Base-by-base conservation (phyloP, 2,797 vertebrate species). In the Aplochiton taeniatus region DNA sequence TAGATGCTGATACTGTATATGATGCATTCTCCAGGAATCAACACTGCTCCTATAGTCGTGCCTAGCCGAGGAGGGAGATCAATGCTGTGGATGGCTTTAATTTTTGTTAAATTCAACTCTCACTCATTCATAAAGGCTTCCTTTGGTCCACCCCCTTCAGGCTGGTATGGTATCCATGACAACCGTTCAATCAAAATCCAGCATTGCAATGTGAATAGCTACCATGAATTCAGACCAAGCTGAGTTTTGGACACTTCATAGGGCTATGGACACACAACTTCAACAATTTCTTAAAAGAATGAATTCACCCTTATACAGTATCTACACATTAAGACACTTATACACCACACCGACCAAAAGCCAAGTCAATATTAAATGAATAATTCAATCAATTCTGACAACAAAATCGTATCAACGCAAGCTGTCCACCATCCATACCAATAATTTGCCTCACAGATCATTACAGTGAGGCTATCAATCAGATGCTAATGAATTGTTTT, bases 31-130 rank as follows among this genome's bases (percentile, higher is more conserved):
- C 20, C 52, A 47, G 10, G 57, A 62, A 58, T 61, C 50, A 58
- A 31, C 17, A 42, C 56, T 17, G 58, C 43, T 72, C 52, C 57
- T 56, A 72, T 72, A 68, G 48, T 14, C 58, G 61, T 13, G 18
- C 64, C 58, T 41, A 52, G 4, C 66, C 61, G 47, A 48, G 16
- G 42, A 62, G 13, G 55, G 61, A 75, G 74, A 85, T 83, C 66
- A 82, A 76, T 10, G 9, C 76, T 20, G 61, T 9, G 45, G 52
- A 77, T 84, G 45, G 10, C 69, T 84, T 65, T 81, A 84, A 87
- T 84, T 87, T 82, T 73, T 72, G 78, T 87, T 90, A 92, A 90
- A 93, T 91, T 90, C 90, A 85, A 89, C 82, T 81, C 68, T 60
- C 72, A n/a, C 61, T 77, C 66, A 75, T 71, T 63, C 60, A 74